These are phyloP conservation scores for Meleagris gallopavo DNA, from an alignment of 2,113 vertebrate species.

Conservation along the genomic window DNA sequence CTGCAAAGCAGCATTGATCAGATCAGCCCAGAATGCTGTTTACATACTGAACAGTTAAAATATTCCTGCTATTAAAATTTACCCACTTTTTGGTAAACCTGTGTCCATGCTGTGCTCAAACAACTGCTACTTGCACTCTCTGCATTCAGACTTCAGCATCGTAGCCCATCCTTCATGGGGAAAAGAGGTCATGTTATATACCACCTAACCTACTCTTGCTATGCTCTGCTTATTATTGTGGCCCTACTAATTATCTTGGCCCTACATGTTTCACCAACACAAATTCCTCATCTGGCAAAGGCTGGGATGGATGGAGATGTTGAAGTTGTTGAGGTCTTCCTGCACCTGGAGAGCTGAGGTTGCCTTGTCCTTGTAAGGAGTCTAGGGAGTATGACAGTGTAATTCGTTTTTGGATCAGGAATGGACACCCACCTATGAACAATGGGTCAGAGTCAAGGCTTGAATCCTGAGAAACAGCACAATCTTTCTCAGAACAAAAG, in stretches of 20 bases:
- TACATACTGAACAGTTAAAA: constrained; percentile 64
- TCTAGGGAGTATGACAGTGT: background rate
- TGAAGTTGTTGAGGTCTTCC: background rate
- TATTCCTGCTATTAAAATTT: constrained; percentile 58
- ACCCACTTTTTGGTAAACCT: constrained; percentile 44
- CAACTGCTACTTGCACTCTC: background rate
- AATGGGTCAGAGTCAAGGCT: background rate
- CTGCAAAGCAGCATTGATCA: constrained; percentile 69
- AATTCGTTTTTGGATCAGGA: background rate
- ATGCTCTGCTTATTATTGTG: background rate
- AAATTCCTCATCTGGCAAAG: background rate
- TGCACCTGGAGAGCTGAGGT: background rate
- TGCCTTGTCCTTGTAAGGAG: background rate
- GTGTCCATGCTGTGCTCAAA: background rate
- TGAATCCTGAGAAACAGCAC: background rate
- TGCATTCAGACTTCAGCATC: background rate
- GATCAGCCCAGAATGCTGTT: constrained; percentile 62
- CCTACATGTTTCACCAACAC: accelerated
- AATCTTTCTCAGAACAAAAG: background rate
- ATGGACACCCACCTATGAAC: background rate
- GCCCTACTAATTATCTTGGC: background rate
- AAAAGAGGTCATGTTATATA: background rate
- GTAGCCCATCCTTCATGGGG: background rate
- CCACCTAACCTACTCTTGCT: background rate
- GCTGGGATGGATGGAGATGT: background rate